Conservation (phyloP, 2,113 vertebrate genomes). For the Lampris incognitus region DNA sequence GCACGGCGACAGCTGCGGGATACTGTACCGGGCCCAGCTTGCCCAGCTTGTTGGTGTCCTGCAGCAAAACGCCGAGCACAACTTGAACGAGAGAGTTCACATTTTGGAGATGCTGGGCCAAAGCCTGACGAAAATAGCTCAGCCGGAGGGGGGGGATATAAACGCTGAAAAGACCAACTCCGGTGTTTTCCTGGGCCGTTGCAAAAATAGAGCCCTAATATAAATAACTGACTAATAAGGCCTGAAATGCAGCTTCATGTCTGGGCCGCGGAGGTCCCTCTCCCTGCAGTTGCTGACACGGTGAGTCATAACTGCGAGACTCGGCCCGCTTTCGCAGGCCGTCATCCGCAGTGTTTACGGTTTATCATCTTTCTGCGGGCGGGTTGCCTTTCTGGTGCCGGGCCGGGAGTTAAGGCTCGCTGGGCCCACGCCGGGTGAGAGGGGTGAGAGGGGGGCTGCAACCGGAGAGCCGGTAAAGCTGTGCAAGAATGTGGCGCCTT, state of each 20-base stretch:
- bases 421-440: conserved; percentile 71
- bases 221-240: conserved; percentile 57
- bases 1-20: conserved; percentile 70
- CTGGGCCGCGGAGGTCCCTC: conserved; percentile 21
- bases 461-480: conserved; percentile 89
- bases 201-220: conserved; percentile 43
- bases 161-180: conserved; percentile 47
- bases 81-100: conserved; percentile 23
- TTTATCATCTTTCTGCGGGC: not conserved
- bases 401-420: conserved; percentile 45
- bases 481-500: conserved; percentile 93
- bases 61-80: too few relatives aligned
- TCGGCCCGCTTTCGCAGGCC: conserved; percentile 37
- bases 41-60: too few relatives aligned
- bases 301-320: conserved; percentile 41
- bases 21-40: conserved; percentile 21
- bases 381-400: too few relatives aligned
- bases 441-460: conserved; percentile 73
- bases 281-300: conserved; percentile 9
- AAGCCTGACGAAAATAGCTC: conserved; percentile 59
- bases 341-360: conserved; percentile 25
- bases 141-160: conserved; percentile 50
- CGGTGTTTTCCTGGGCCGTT: conserved; percentile 7
- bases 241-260: conserved; percentile 27
- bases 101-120: conserved; percentile 60